phyloP scores from a whole-genome alignment of 2,888 invertebrate genomes.

The Brachyopa scutellaris region DNA sequence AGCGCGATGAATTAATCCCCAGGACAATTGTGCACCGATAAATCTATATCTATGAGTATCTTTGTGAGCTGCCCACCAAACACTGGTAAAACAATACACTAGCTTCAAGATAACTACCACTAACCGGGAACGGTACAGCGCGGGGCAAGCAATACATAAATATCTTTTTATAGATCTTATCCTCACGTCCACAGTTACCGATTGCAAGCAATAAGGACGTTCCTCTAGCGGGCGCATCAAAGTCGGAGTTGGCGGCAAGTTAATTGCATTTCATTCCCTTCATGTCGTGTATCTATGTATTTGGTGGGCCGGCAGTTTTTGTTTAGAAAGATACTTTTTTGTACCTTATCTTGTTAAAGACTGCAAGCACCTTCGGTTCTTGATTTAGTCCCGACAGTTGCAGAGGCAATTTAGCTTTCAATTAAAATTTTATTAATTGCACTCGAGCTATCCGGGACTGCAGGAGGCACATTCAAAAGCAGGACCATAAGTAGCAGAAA shows the following conservation, averaged over 20 bases:
- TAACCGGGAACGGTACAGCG: not conserved
- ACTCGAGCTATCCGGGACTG: slow-evolving; percentile 20
- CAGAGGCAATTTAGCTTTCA: slow-evolving; percentile 61
- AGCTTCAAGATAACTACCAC: slow-evolving; percentile 44
- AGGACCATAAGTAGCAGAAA: slow-evolving; percentile 44
- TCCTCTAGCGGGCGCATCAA: slow-evolving; percentile 63
- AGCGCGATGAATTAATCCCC: slow-evolving; percentile 65
- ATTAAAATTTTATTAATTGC: slow-evolving; percentile 72
- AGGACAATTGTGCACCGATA: slow-evolving; percentile 60
- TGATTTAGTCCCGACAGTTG: slow-evolving; percentile 58
- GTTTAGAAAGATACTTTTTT: slow-evolving; percentile 6
- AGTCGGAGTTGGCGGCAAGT: slow-evolving; percentile 55
- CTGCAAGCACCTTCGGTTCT: slow-evolving; percentile 5
- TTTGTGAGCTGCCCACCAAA: slow-evolving; percentile 35
- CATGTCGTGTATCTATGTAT: slow-evolving; percentile 25
- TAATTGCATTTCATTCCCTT: slow-evolving; percentile 64
- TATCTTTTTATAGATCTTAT: slow-evolving; percentile 47
- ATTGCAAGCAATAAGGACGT: slow-evolving; percentile 60
- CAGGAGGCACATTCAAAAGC: slow-evolving; percentile 22
- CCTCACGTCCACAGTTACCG: slow-evolving; percentile 16
- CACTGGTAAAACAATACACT: slow-evolving; percentile 53
- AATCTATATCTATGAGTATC: slow-evolving; percentile 4
- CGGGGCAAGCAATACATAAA: slow-evolving; percentile 13
- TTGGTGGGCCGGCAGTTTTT: slow-evolving; percentile 34
- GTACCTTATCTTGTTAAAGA: slow-evolving; percentile 36